Evolutionary conservation across 2,113 vertebrate species (phyloP).

Genomic region (Nothobranchius kuhntae): DNA sequence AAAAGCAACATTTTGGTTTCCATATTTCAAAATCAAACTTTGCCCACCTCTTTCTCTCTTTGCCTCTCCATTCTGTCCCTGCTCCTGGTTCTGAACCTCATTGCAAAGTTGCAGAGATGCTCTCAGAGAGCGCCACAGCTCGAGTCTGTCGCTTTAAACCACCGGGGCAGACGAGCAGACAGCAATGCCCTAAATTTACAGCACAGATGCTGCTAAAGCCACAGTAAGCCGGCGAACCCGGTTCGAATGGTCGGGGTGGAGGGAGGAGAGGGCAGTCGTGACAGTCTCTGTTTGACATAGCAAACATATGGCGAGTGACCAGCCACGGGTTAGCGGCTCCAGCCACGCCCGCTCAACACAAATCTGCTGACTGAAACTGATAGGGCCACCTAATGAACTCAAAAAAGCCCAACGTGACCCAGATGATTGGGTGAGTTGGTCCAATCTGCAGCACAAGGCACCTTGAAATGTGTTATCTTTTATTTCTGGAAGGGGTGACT

Average conservation of each 20-base stretch:
- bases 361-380: slow-evolving; percentile 58
- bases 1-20: background rate
- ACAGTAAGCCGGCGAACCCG: slow-evolving; percentile 62
- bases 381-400: slow-evolving; percentile 29
- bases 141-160: slow-evolving; percentile 44
- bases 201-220: slow-evolving; percentile 74
- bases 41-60: slow-evolving; percentile 48
- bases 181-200: slow-evolving; percentile 65
- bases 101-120: slow-evolving; percentile 27
- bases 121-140: slow-evolving; percentile 24
- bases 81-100: slow-evolving; percentile 49
- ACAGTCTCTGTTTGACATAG: slow-evolving; percentile 18
- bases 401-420: slow-evolving; percentile 12
- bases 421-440: background rate
- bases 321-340: slow-evolving; percentile 55
- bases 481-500: background rate
- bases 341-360: slow-evolving; percentile 20
- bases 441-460: slow-evolving; percentile 3
- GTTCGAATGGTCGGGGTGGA: slow-evolving; percentile 45
- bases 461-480: background rate
- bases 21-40: too few relatives aligned
- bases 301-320: slow-evolving; percentile 59
- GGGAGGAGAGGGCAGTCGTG: slow-evolving; percentile 25
- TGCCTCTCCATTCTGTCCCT: slow-evolving; percentile 41
- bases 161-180: slow-evolving; percentile 42